phyloP scores from a whole-genome alignment of 2,113 vertebrate species.

The Beaufortia kweichowensis region DNA sequence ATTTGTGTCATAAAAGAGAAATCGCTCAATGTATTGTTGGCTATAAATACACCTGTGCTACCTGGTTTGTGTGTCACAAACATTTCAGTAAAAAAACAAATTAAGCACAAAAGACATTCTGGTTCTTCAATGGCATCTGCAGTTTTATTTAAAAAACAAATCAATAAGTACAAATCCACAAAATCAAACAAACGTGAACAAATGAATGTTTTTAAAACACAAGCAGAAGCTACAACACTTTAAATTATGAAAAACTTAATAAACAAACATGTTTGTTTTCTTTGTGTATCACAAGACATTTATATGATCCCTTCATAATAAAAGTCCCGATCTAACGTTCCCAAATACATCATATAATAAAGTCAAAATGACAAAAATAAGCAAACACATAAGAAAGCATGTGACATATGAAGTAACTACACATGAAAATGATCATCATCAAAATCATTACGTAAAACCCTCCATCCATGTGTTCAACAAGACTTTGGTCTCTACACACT shows the following conservation, averaged over 20 bases:
- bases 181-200: slow-evolving; percentile 48
- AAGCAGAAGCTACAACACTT: background rate
- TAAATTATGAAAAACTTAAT: slow-evolving; percentile 4
- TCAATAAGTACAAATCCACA: slow-evolving; percentile 53
- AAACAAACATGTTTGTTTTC: background rate
- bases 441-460: slow-evolving; percentile 7
- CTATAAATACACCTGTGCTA: too few relatives aligned
- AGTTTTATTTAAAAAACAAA: slow-evolving; percentile 70
- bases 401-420: background rate
- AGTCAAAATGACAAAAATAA: background rate
- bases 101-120: background rate
- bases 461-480: background rate
- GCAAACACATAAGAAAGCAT: background rate
- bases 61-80: too few relatives aligned
- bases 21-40: too few relatives aligned
- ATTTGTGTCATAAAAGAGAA: too few relatives aligned
- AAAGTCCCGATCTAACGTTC: background rate
- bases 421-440: background rate
- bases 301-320: background rate
- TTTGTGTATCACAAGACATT: background rate
- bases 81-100: too few relatives aligned
- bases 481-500: slow-evolving; percentile 46
- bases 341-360: slow-evolving; percentile 1
- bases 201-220: slow-evolving; percentile 33
- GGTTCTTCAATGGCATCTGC: slow-evolving; percentile 46